Evolutionary conservation across 1,140 invertebrate species (phyloP), one percentile per base, ranked within the genome.

Genomic region (Acromyrmex charruanus): DNA sequence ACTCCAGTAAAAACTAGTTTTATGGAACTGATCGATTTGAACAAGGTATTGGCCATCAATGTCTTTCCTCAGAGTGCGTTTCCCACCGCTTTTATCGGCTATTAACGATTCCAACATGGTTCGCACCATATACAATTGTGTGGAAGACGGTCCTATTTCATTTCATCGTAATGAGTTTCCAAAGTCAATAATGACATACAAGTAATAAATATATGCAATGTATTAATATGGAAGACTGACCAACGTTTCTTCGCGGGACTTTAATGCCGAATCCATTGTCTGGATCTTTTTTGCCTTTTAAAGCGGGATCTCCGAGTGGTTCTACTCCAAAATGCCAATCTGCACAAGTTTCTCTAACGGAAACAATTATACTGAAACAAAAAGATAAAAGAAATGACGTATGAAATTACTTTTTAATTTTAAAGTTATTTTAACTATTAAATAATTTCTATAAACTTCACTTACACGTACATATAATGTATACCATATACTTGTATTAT

Each of bases 101-200:
- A 99, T 99, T 59, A 99, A 95, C 0, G 99, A 99, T 95, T 99
- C 99, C 87, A 99, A 95, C 98, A 99, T 99, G 0, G 99, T 99
- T 49, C 99, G 96, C 2, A 99, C 99, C 99, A 99, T 99, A 94
- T 99, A 99, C 4, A 99, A 95, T 96, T 99, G 98, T 2, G 98
- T 99, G 0, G 98, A 98, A 0, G 98, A 98, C 49, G 98, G 98
- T 16, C 98, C 97, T 97, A 53, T 80, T 80, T 21, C 3, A 3
- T 61, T 79, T 51, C 18, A 66, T 80, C n/a, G n/a, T 31, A 80
- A 80, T 80, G 4, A 53, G 7, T 63, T 79, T 53, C 21, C 14
- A 25, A 80, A 69, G 28, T 66, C 9, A 9, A 31, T 6, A 14
- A 16, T 3, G 35, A 66, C 7, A 35, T 10, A 21, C 10, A 31